A percentile compares a stretch with the other conserved stretches of the same genome.
Evolutionary conservation across 2,888 invertebrate genomes (phyloP).

Genomic region (Drepanosiphum platanoidis): DNA sequence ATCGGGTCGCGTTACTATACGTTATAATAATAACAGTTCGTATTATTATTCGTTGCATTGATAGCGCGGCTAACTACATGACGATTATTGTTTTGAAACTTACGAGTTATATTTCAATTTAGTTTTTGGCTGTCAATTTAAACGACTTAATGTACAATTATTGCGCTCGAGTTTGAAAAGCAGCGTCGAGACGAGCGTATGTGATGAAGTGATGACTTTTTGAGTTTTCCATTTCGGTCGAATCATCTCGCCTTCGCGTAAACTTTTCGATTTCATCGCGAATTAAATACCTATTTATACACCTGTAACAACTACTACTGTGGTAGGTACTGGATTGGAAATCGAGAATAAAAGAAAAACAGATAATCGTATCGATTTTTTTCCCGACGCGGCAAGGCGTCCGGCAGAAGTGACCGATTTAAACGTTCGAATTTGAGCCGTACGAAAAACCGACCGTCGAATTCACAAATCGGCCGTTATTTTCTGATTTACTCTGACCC

Average conservation of each 20-base stretch:
- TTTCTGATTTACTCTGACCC: too few relatives aligned
- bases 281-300: background rate
- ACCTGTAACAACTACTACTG: background rate
- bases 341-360: background rate
- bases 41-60: constrained; percentile 31
- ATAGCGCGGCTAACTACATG: constrained; percentile 26
- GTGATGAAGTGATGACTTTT: background rate
- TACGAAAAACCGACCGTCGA: too few relatives aligned
- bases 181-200: background rate
- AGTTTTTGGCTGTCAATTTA: constrained; percentile 44
- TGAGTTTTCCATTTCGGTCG: constrained; percentile 23
- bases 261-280: constrained; percentile 18
- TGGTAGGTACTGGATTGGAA: background rate
- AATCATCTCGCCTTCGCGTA: background rate
- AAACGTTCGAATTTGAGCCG: too few relatives aligned
- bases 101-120: constrained; percentile 40
- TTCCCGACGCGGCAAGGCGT: too few relatives aligned
- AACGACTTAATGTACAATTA: constrained; percentile 33
- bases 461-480: too few relatives aligned
- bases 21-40: background rate
- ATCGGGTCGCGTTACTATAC: background rate
- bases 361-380: too few relatives aligned
- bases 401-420: too few relatives aligned
- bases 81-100: constrained; percentile 42
- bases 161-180: constrained; percentile 1